phyloP scores from a whole-genome alignment of 2,797 vertebrate genomes.

The Cyprinodon diabolis region DNA sequence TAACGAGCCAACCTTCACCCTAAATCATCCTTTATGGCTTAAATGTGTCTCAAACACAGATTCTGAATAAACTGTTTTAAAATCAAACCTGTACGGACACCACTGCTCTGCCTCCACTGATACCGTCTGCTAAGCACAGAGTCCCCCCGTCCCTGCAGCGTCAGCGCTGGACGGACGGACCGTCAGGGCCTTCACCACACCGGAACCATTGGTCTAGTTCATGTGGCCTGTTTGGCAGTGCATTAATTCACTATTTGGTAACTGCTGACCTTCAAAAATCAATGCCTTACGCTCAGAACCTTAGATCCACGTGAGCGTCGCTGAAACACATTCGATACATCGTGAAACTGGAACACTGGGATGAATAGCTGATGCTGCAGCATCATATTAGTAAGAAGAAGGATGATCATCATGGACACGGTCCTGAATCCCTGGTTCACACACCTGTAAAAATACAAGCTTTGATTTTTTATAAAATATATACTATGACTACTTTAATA shows the following conservation, averaged over 20 bases:
- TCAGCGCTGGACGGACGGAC: too few species aligned
- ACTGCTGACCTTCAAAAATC: background rate
- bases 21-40: constrained; percentile 73
- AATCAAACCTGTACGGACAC: constrained; percentile 43
- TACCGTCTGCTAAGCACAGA: too few species aligned
- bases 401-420: background rate
- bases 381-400: background rate
- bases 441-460: background rate
- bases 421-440: background rate
- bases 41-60: constrained; percentile 54
- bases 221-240: too few species aligned
- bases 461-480: background rate
- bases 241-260: background rate
- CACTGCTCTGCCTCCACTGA: background rate
- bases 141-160: too few species aligned
- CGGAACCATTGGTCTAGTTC: background rate
- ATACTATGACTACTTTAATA: background rate
- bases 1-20: constrained; percentile 41
- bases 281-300: background rate
- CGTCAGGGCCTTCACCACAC: background rate
- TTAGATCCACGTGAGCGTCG: background rate
- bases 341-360: background rate
- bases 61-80: constrained; percentile 55
- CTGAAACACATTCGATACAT: constrained; percentile 8
- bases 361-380: background rate